phyloP scores from a whole-genome alignment of 2,888 invertebrate genomes.

The Nephrotoma flavescens region DNA sequence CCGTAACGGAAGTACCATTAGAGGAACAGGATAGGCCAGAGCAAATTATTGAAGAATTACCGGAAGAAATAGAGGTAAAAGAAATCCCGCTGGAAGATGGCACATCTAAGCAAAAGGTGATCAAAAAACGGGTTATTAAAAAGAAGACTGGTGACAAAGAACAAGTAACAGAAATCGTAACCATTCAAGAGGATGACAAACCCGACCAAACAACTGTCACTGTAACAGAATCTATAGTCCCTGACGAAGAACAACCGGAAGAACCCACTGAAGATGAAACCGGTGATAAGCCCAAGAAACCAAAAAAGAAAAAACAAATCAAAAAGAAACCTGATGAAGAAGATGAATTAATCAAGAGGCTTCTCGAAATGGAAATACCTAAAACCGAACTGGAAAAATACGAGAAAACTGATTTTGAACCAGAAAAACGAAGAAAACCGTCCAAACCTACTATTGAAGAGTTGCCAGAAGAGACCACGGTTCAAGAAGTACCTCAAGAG shows the following conservation, averaged over 20 bases:
- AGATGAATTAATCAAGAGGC: constrained; percentile 13
- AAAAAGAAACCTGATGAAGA: constrained; percentile 18
- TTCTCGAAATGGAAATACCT: constrained; percentile 20
- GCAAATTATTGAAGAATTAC: constrained; percentile 17
- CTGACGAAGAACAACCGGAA: constrained; percentile 24
- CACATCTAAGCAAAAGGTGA: constrained; percentile 17
- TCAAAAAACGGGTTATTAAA: constrained; percentile 25
- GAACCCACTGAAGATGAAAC: constrained; percentile 11
- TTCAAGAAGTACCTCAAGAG: constrained; percentile 15
- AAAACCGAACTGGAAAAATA: constrained; percentile 22
- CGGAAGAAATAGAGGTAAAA: constrained; percentile 19
- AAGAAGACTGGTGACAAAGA: constrained; percentile 18
- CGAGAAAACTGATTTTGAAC: constrained; percentile 13
- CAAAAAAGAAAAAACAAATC: constrained; percentile 17
- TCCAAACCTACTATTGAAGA: constrained; percentile 18
- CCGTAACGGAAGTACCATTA: constrained; percentile 23
- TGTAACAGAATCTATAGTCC: constrained; percentile 13
- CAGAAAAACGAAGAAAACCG: background rate
- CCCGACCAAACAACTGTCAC: constrained; percentile 17
- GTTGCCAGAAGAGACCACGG: constrained; percentile 25
- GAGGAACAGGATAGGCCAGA: constrained; percentile 16
- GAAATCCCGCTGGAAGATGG: constrained; percentile 16
- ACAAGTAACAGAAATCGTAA: constrained; percentile 17
- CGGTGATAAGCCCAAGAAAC: constrained; percentile 20
- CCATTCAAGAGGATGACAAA: constrained; percentile 16